Evolutionary conservation across 2,113 vertebrate genomes (phyloP), one percentile per base, ranked within the genome.

Genomic region (Barnardius zonarius): DNA sequence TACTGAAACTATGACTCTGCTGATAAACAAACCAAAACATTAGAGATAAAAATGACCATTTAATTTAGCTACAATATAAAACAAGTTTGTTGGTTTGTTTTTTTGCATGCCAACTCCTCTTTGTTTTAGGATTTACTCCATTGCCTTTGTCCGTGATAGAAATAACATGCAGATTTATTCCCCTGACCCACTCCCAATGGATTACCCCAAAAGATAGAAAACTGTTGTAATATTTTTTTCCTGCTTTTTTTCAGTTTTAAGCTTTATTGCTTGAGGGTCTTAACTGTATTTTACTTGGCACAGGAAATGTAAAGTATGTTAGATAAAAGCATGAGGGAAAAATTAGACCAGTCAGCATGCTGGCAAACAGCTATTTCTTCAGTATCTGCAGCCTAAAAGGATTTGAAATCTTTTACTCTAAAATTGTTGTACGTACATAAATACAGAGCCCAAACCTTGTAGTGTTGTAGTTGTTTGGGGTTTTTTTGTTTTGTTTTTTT

Each of bases 271-370:
- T 96, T 79, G 83, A 95, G 88, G 95, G 92, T 94, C 93, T 88
- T 93, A 86, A 90, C 93, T 92, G 66, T 95, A 93, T 97, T 96
- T 97, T 95, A 79, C 77, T 97, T 97, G 96, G 92, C 92, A 89
- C 66, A 78, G 85, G 68, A 95, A 95, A 95, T 86, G 33, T 96
- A 95, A 92, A 96, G 86, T 88, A 88, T 27, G 10, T 64, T 97
- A 83, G 88, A 92, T 81, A 86, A 79, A 96, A 93, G 35, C 69
- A 90, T 89, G 68, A 93, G 83, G 51, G 57, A 91, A 92, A 97
- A 88, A 92, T 96, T 91, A 94, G 94, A 77, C 33, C 82, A 94
- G 89, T 90, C 90, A 61, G 81, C 28, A 37, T 84, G 94, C 94
- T 88, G 95, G 95, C 78, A 94, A 94, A 94, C 86, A 79, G 54